Base-by-base conservation (phyloP, 2,888 invertebrate genomes). In the Therioaphis trifolii region DNA sequence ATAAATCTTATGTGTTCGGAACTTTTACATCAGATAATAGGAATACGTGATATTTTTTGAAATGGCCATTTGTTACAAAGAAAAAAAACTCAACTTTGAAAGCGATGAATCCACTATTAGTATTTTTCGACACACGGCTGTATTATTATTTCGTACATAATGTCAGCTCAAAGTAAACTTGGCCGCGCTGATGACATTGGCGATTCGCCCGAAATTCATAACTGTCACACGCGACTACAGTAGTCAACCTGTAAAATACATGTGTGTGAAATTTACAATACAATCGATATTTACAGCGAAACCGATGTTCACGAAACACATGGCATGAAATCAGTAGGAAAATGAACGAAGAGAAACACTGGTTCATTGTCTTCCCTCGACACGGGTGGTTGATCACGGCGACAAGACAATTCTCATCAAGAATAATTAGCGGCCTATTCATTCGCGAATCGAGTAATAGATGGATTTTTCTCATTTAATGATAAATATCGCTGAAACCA, bases 21-120 rank as follows among this genome's bases (percentile, higher is more conserved):
- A 76, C 46, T 15, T 4, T 2, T 46, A 9, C 21, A 29, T 27
- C 29, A 63, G 49, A 52, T 68, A 68, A 68, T 52, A 52, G 5
- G 40, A 18, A 68, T 40, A 78, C 78, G 78, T 68, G 68, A 78
- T 78, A 5, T 68, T 78, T 40, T 78, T 68, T 18, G 5, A 68
- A 68, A 78, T 68, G 66, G 35, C 49, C 4, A 29, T 15, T 66
- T 63, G 49, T n/a, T 66, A 15, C 15, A 49, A 3, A n/a, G 35
- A 24, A 29, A 43, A 24, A 29, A 46, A 63, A 29, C 29, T 63
- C 15, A 21, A 52, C 2, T 35, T 66, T 63, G 49, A 24, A 15
- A 77, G 35, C 49, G 24, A 21, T 5, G 49, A 49, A 49, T 66
- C 11, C 35, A 29, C 11, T 11, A 52, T 71, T 21, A 21, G 35